Evolutionary conservation across 2,113 vertebrate genomes (phyloP).

Genomic region (Promerops cafer): DNA sequence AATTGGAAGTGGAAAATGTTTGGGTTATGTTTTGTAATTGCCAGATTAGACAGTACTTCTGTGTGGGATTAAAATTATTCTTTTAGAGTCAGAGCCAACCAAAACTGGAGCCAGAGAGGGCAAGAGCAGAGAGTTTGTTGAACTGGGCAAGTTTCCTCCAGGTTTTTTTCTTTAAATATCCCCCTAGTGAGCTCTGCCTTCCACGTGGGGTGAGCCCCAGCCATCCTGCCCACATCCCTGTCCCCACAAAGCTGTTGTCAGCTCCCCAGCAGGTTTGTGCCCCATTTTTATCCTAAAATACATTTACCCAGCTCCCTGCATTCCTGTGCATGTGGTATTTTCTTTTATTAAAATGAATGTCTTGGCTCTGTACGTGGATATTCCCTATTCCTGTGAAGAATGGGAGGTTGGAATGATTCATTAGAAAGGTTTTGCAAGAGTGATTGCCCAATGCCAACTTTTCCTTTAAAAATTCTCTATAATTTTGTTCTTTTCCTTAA

Average conservation of each 20-base stretch:
- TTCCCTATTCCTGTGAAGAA: background rate
- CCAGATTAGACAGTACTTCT: background rate
- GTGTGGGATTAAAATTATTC: background rate
- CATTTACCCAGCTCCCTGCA: background rate
- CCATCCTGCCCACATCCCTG: background rate
- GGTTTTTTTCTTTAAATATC: background rate
- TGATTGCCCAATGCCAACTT: background rate
- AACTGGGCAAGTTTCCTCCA: background rate
- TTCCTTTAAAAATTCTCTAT: background rate
- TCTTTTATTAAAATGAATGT: background rate
- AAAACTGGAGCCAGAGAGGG: background rate
- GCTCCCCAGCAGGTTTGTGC: background rate
- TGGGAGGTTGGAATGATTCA: background rate
- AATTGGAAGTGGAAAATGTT: background rate
- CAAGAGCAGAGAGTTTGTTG: background rate
- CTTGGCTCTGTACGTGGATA: background rate
- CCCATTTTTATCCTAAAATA: background rate
- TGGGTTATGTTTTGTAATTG: background rate
- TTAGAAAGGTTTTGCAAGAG: background rate
- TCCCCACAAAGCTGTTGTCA: background rate
- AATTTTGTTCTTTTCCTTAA: background rate
- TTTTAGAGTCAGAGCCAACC: background rate
- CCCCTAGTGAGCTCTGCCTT: background rate
- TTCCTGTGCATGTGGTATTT: background rate
- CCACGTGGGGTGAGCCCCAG: accelerated